Conservation (phyloP, 2,888 invertebrate genomes). For the Polyommatus iphigenia region DNA sequence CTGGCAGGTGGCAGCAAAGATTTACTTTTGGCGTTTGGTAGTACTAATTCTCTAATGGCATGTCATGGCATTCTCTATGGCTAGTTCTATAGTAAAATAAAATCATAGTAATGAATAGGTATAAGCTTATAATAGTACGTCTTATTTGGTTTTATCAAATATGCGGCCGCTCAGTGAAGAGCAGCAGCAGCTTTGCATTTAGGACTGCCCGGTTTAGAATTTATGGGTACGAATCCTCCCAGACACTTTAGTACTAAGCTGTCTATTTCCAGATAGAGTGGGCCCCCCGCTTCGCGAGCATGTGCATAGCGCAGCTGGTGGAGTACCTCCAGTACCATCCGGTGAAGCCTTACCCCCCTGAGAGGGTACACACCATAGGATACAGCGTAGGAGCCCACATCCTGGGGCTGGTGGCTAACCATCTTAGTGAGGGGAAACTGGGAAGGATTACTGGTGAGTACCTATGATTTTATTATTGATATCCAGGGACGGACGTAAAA, state of each 20-base stretch:
- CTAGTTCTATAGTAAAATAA: too few species aligned
- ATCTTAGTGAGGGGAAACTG: slow-evolving; percentile 86
- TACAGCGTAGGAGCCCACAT: slow-evolving; percentile 94
- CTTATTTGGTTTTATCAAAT: too few species aligned
- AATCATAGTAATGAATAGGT: too few species aligned
- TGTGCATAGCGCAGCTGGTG: slow-evolving; percentile 90
- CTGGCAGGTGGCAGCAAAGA: not conserved
- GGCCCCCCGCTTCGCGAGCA: slow-evolving; percentile 82
- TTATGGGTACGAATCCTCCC: too few species aligned
- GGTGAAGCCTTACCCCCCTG: slow-evolving; percentile 84
- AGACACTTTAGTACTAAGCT: slow-evolving; percentile 27
- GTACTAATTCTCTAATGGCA: too few species aligned
- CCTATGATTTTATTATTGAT: too few species aligned
- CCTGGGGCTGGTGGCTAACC: slow-evolving; percentile 90
- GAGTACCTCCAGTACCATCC: slow-evolving; percentile 89
- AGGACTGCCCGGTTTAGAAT: too few species aligned
- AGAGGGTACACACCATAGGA: slow-evolving; percentile 89
- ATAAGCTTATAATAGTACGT: too few species aligned
- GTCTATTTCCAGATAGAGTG: slow-evolving; percentile 74
- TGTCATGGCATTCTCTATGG: too few species aligned
- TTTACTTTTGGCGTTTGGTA: not conserved
- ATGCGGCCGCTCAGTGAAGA: too few species aligned
- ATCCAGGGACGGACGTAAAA: too few species aligned
- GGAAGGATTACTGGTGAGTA: slow-evolving; percentile 84
- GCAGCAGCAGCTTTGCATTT: too few species aligned